Evolutionary conservation across 2,888 invertebrate genomes (phyloP).

Genomic region (Axea sp.): DNA sequence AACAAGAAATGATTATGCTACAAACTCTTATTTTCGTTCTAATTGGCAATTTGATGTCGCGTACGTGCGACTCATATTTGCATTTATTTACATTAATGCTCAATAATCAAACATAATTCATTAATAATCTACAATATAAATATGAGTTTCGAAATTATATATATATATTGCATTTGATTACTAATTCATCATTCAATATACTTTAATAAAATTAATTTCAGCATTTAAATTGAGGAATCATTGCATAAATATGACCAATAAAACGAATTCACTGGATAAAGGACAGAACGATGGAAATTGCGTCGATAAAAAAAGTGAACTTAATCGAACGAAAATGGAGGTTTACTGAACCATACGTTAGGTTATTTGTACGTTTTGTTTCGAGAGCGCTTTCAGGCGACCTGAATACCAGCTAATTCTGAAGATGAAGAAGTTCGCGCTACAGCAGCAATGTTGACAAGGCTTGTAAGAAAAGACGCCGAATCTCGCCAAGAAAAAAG

Average conservation of each 20-base stretch:
- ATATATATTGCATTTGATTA: slow-evolving; percentile 1
- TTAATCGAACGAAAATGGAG: slow-evolving; percentile 33
- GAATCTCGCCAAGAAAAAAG: slow-evolving; percentile 35
- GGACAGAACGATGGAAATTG: neutral
- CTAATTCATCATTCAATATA: neutral
- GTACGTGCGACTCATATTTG: no score
- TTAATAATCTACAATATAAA: no score
- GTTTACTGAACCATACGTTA: slow-evolving; percentile 33
- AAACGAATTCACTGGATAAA: neutral
- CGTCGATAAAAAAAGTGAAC: slow-evolving; percentile 1
- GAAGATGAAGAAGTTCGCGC: slow-evolving; percentile 42
- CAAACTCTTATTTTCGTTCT: no score
- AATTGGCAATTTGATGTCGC: no score
- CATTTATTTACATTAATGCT: no score
- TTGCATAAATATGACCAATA: neutral
- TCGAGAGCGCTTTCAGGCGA: slow-evolving; percentile 31
- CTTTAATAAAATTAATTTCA: slow-evolving; percentile 6
- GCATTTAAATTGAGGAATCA: slow-evolving; percentile 13
- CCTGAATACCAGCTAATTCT: slow-evolving; percentile 56
- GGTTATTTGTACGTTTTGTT: slow-evolving; percentile 40
- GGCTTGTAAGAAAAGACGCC: slow-evolving; percentile 29
- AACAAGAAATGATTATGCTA: no score
- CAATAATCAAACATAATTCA: no score
- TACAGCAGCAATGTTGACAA: slow-evolving; percentile 41
- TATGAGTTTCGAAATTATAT: no score